These are phyloP conservation scores for Gopherus flavomarginatus DNA, from an alignment of 2,113 vertebrate genomes.

Conservation along the genomic window DNA sequence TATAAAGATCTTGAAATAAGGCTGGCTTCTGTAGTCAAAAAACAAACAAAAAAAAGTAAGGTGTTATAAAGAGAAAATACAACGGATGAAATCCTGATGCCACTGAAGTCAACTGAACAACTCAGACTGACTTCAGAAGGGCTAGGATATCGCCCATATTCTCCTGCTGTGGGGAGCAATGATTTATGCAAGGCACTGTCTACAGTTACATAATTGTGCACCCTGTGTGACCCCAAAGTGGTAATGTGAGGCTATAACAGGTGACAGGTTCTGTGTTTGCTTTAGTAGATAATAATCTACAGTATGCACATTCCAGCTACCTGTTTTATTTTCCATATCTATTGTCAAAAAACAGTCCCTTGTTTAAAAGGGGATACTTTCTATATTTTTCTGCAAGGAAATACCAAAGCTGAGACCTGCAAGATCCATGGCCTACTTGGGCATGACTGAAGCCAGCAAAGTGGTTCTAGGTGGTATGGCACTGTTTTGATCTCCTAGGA, in stretches of 20 bases:
- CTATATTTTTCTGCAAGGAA: neutral
- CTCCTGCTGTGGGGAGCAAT: neutral
- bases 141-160: neutral
- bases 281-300: neutral
- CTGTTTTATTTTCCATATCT: conserved; percentile 7
- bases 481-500: neutral
- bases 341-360: neutral
- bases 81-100: rapidly evolving
- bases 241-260: neutral
- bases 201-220: neutral
- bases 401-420: neutral
- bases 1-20: neutral
- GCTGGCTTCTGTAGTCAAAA: neutral
- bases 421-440: neutral
- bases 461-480: neutral
- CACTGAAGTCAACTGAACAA: neutral
- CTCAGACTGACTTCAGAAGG: neutral
- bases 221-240: neutral
- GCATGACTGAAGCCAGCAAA: neutral
- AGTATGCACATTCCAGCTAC: neutral
- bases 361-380: neutral
- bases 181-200: neutral
- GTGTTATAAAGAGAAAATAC: neutral
- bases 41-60: neutral
- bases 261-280: neutral